phyloP scores from a whole-genome alignment of 2,797 vertebrate species.

The Tiaroga cobitis region DNA sequence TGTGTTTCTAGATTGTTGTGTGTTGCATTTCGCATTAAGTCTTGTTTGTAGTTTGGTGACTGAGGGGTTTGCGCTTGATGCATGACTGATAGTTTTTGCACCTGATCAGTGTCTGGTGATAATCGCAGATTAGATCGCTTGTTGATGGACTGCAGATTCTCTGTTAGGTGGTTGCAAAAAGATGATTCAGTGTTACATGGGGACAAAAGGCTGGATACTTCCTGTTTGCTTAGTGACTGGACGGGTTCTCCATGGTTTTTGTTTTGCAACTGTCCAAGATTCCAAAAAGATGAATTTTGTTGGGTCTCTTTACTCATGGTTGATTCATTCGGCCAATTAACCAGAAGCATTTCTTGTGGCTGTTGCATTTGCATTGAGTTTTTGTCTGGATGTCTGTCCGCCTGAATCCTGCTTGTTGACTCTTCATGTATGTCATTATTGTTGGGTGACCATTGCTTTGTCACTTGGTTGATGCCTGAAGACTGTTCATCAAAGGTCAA shows the following conservation, averaged over 20 bases:
- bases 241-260: background rate
- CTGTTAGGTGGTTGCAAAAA: background rate
- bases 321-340: background rate
- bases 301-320: background rate
- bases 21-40: background rate
- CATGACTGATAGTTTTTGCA: background rate
- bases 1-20: background rate
- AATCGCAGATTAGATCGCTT: background rate
- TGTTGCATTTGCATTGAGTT: constrained; percentile 46
- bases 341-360: constrained; percentile 5
- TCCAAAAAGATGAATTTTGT: background rate
- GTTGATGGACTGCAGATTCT: background rate
- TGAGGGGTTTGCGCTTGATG: background rate
- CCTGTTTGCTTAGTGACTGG: constrained; percentile 3
- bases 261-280: constrained; percentile 12
- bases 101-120: constrained; percentile 15
- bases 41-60: background rate
- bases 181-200: background rate
- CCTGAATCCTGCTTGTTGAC: constrained; percentile 11
- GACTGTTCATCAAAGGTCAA: constrained; percentile 71
- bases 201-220: background rate
- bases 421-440: constrained; percentile 1
- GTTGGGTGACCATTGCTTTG: constrained; percentile 39
- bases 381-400: background rate
- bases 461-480: constrained; percentile 62